Evolutionary conservation across 2,113 vertebrate genomes (phyloP), one percentile per base, ranked within the genome.

Genomic region (Patagioenas fasciata): DNA sequence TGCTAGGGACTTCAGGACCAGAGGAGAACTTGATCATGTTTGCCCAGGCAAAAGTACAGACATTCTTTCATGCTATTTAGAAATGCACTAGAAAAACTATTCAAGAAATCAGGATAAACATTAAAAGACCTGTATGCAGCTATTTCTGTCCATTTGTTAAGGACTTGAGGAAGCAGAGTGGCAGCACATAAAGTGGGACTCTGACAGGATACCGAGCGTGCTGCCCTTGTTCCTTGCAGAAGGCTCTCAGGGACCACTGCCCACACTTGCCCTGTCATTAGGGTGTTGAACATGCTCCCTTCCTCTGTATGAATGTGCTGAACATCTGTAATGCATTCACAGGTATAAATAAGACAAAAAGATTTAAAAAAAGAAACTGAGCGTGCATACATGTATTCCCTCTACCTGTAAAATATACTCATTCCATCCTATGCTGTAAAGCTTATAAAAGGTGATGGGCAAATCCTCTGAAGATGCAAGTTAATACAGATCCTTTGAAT

Each of bases 141-240:
- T 75, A 32, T 53, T 89, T 93, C 61, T 71, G 50, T 61, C 6
- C 9, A 62, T 20, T 32, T 40, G 29, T 71, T 28, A 82, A 61
- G 50, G 32, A 64, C 32, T 53, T 51, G 25, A 62, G n/a, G n/a
- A 87, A 74, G 56, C 28, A 71, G 24, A 87, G 31, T 2, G 3
- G 24, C 69, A 91, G 73, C 32, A 80, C 8, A 11, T 32, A 65
- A 29, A n/a, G 13, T 3, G 13, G 38, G 48, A 72, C 70, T 80
- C 36, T 70, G 40, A 18, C 64, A 69, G 80, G 24, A 48, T 17
- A 53, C 44, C 0, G 0, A 73, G 34, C 18, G 57, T 0, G 0
- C n/a, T 80, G 40, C 40, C 44, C 80, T 20, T 86, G 72, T 5
- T 36, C 23, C 29, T 60, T 42, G 54, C 62, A 69, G 50, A 65